These are phyloP conservation scores for Listrodromus nycthemerus DNA, from an alignment of 2,888 invertebrate genomes.

Conservation along the genomic window DNA sequence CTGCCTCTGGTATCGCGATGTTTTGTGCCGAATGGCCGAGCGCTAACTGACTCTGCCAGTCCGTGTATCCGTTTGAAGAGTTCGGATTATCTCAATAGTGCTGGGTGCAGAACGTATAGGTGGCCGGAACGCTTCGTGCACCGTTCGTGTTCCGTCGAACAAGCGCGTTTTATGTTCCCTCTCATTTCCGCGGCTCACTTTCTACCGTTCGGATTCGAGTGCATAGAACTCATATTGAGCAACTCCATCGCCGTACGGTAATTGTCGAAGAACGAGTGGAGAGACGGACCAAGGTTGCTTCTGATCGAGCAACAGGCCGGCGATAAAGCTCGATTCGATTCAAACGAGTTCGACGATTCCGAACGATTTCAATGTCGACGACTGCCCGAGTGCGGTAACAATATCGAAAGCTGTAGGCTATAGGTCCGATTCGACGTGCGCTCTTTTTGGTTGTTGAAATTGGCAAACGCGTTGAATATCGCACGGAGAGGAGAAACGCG, in stretches of 20 bases:
- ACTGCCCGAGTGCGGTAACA: slow-evolving; percentile 3
- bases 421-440: not conserved
- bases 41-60: slow-evolving; percentile 66
- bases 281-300: not conserved
- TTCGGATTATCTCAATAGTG: slow-evolving; percentile 69
- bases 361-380: slow-evolving; percentile 4
- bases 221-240: slow-evolving; percentile 25
- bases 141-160: slow-evolving; percentile 31
- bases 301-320: not conserved
- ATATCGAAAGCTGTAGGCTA: not conserved
- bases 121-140: slow-evolving; percentile 10
- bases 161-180: slow-evolving; percentile 36
- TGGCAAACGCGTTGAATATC: slow-evolving; percentile 38
- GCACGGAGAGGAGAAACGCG: slow-evolving; percentile 12
- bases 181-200: slow-evolving; percentile 12
- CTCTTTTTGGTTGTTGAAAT: slow-evolving; percentile 34
- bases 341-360: not conserved
- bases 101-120: slow-evolving; percentile 50
- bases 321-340: not conserved
- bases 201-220: slow-evolving; percentile 11
- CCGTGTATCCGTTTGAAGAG: slow-evolving; percentile 60
- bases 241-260: not conserved
- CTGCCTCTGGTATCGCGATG: slow-evolving; percentile 56
- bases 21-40: slow-evolving; percentile 68
- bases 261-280: not conserved